Evolutionary conservation across 1,140 invertebrate species (phyloP).

Genomic region (Monomorium pharaonis): DNA sequence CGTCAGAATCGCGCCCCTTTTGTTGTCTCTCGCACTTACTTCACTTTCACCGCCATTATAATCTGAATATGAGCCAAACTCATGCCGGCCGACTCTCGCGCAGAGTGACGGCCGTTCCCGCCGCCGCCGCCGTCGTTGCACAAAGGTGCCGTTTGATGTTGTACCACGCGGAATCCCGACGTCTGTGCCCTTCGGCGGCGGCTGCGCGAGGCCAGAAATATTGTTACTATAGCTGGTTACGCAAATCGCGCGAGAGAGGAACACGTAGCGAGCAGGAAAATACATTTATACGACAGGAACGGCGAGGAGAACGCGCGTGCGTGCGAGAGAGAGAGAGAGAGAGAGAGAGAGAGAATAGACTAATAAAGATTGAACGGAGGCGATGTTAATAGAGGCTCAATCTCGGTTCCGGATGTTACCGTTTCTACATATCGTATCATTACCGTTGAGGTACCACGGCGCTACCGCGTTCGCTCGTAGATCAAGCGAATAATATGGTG

Average conservation of each 20-base stretch:
- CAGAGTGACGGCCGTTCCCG: slow-evolving; percentile 25
- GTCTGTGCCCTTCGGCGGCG: slow-evolving; percentile 3
- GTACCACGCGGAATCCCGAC: slow-evolving; percentile 30
- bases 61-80: slow-evolving; percentile 51
- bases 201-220: slow-evolving; percentile 43
- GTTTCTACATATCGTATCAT: slow-evolving; percentile 45
- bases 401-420: slow-evolving; percentile 30
- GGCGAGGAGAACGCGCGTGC: neutral
- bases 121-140: slow-evolving; percentile 32
- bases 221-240: slow-evolving; percentile 53
- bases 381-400: slow-evolving; percentile 50
- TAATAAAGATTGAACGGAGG: slow-evolving; percentile 57
- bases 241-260: slow-evolving; percentile 47
- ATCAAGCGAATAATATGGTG: neutral
- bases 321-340: too few relatives aligned
- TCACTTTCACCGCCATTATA: slow-evolving; percentile 54
- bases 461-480: slow-evolving; percentile 27
- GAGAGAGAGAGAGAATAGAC: slow-evolving; percentile 37
- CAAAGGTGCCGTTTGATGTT: slow-evolving; percentile 43
- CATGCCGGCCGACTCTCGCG: slow-evolving; percentile 10
- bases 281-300: slow-evolving; percentile 5
- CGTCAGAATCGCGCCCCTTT: slow-evolving; percentile 25
- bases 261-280: slow-evolving; percentile 8
- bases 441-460: slow-evolving; percentile 20
- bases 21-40: slow-evolving; percentile 35